Evolutionary conservation across 2,888 invertebrate species (phyloP).

Genomic region (Cinara cedri): DNA sequence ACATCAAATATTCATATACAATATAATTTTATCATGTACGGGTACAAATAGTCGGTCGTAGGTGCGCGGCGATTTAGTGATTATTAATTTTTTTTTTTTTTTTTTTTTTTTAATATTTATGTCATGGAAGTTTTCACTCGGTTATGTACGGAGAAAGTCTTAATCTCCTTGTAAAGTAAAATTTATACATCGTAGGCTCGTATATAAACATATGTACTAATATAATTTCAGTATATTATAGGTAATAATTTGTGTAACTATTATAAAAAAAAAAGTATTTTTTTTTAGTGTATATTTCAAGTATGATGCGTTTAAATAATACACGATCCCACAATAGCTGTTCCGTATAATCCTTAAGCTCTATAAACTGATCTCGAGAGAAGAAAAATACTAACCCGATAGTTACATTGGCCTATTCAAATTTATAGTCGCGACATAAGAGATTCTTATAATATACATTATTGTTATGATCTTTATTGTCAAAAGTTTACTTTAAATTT

Average conservation of each 20-base stretch:
- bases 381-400: neutral
- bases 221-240: no score
- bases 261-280: no score
- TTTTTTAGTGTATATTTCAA: no score
- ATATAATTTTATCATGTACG: no score
- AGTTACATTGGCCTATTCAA: no score
- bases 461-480: slow-evolving; percentile 16
- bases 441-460: neutral
- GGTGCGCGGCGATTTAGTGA: neutral
- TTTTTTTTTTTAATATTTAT: no score
- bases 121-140: neutral
- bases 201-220: no score
- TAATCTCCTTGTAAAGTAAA: neutral
- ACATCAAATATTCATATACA: slow-evolving; percentile 15
- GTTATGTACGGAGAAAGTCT: slow-evolving; percentile 9
- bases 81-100: slow-evolving; percentile 1
- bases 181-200: no score
- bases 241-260: no score
- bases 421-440: neutral
- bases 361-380: neutral
- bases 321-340: no score
- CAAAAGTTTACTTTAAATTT: slow-evolving; percentile 25
- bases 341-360: no score
- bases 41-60: slow-evolving; percentile 5
- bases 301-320: no score